Base-by-base conservation (phyloP, 2,113 vertebrate species). In the Nannospalax galili region DNA sequence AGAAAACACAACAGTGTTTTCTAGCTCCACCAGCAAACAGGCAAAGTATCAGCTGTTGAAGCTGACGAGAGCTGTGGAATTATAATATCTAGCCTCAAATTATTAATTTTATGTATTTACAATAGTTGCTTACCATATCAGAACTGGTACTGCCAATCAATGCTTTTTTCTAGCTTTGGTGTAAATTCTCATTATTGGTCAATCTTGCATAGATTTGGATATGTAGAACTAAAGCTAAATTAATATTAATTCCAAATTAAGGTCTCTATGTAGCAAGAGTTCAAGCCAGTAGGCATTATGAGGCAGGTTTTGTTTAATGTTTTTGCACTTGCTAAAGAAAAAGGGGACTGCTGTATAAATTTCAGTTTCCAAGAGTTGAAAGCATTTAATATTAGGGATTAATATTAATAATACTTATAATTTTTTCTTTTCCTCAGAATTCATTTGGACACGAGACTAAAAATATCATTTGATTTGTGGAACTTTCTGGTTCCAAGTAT, bases 161-260 rank as follows among this genome's bases (percentile, higher is more conserved):
- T 64, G 84, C 90, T 92, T 88, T 48, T n/a, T n/a, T n/a, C n/a
- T 17, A 82, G 19, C 72, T 75, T 20, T 2, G 17, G 6, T 16
- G 12, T 16, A 91, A 75, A 90, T 80, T 84, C 42, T 91, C 28
- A 77, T 20, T 80, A 70, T 10, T 37, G 28, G 42, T 77, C 16
- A 70, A 11, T 94, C 81, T 87, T 32, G 84, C 84, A 84, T 75
- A 67, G n/a, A 84, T 80, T 93, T 77, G 62, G 1, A n/a, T 64
- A 32, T 80, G 92, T 24, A 40, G 19, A n/a, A n/a, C n/a, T n/a
- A n/a, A n/a, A 95, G 22, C 32, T 84, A 93, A 89, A 20, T 35
- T 82, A 90, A 84, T 67, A 56, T 58, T 92, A 78, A 37, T 26
- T 92, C 30, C 92, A 88, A 92, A 87, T 92, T 74, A 94, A 96